Conservation (phyloP, 2,113 vertebrate genomes). For the Mormyrus iriodes region DNA sequence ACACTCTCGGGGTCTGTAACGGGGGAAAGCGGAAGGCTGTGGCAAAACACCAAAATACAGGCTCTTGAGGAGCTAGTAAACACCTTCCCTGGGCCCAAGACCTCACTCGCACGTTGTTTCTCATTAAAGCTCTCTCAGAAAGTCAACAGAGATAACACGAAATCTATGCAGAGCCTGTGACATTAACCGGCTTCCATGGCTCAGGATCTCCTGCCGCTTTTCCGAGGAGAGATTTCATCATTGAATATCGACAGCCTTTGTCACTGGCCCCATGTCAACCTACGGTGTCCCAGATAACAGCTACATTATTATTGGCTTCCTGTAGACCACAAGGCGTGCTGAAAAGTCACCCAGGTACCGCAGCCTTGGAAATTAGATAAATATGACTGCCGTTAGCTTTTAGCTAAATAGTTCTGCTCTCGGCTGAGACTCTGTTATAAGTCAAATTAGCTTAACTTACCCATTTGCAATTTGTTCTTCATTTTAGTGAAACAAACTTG, state of each 20-base stretch:
- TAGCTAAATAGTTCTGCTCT: background rate
- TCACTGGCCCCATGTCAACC: conserved; percentile 27
- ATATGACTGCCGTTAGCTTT: background rate
- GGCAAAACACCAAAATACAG: conserved; percentile 14
- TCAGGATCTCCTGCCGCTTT: conserved; percentile 40
- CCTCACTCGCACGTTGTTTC: conserved; percentile 43
- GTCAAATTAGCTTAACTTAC: background rate
- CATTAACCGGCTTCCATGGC: conserved; percentile 36
- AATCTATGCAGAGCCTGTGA: conserved; percentile 40
- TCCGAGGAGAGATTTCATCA: conserved; percentile 36
- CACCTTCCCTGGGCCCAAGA: conserved; percentile 33
- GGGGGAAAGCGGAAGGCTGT: background rate
- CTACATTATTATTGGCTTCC: conserved; percentile 30
- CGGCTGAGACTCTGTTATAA: background rate
- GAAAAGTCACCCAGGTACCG: background rate
- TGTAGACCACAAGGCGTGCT: background rate
- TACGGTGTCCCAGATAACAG: conserved; percentile 31
- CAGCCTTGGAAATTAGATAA: background rate
- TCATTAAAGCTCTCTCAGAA: conserved; percentile 56
- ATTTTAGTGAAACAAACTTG: background rate
- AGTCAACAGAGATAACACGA: conserved; percentile 57
- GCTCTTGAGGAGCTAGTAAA: conserved; percentile 48
- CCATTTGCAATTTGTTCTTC: background rate
- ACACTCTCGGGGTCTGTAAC: background rate
- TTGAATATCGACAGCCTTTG: conserved; percentile 34